Base-by-base conservation (phyloP, 2,797 vertebrate genomes). In the Sebastes elongatus region DNA sequence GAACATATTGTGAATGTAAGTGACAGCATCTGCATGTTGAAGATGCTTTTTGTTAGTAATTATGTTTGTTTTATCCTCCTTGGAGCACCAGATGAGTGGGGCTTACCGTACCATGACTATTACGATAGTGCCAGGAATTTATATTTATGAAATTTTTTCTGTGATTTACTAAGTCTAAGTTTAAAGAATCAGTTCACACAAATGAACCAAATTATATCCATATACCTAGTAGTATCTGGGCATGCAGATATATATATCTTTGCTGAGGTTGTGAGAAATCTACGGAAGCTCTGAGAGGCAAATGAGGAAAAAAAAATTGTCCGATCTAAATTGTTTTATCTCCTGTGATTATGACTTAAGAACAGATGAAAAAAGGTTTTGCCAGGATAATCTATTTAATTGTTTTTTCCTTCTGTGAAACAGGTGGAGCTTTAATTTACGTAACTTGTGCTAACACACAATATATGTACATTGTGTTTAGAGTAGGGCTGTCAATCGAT, bases 61-160 rank as follows among this genome's bases (percentile, higher is more conserved):
- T 70, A 56, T 68, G 42, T 63, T 63, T 68, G 11, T 61, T 69
- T 80, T 74, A 70, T 62, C 14, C 20, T 71, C 22, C 10, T 22
- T n/a, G 1, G 10, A 68, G 71, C 59, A 18, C 10, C 25, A 52
- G 22, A 75, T 25, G 25, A 18, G 25, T 7, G 33, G 23, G 7
- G 16, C 2, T 55, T 35, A 70, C 69, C 2, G n/a, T n/a, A 61
- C 23, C 28, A 68, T 0, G n/a, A 33, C 25, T 28, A 14, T 61
- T 71, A 10, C 4, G 33, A 66, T 27, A 27, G 2, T 11, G n/a
- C 35, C 63, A 66, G 9, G 5, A 23, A 30, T 3, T 55, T 23
- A 5, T n/a, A 65, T 65, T 5, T 25, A 69, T 68, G 18, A 11
- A 0, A 52, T 20, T 20, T n/a, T 20, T 10, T 0, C 42, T 18